A percentile compares a stretch with the other conserved stretches of the same genome.
phyloP scores from a whole-genome alignment of 2,113 vertebrate species.

The Bujurquina vittata region DNA sequence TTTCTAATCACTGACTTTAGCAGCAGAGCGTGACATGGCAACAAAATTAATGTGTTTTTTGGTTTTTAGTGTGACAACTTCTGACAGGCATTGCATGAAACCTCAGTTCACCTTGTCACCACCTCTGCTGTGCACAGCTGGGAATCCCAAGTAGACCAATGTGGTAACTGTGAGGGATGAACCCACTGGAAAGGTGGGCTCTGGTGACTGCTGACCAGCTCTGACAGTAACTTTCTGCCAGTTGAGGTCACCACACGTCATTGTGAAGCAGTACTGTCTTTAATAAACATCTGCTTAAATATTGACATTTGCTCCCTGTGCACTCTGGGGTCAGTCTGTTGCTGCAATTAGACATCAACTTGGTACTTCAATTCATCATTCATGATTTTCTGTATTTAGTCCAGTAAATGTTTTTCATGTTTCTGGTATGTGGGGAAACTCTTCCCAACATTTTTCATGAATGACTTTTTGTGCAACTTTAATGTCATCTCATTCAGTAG shows the following conservation, averaged over 20 bases:
- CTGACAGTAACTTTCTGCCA: slow-evolving; percentile 28
- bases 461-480: slow-evolving; percentile 16
- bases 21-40: background rate
- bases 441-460: background rate
- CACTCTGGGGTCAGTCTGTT: background rate
- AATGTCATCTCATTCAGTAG: slow-evolving; percentile 42
- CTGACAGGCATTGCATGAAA: slow-evolving; percentile 11
- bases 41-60: background rate
- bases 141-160: background rate
- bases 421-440: background rate
- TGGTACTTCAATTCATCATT: background rate
- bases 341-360: background rate
- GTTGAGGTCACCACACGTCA: slow-evolving; percentile 7
- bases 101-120: slow-evolving; percentile 12
- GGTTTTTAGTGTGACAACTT: background rate
- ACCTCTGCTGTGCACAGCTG: slow-evolving; percentile 7
- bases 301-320: slow-evolving; percentile 18
- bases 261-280: background rate
- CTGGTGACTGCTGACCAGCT: slow-evolving; percentile 13
- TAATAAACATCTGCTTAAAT: slow-evolving; percentile 29
- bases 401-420: background rate
- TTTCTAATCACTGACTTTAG: background rate
- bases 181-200: background rate
- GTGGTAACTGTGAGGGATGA: background rate
- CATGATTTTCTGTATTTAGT: background rate